These are phyloP conservation scores for Hyla sarda DNA, from an alignment of 2,113 vertebrate species.

Conservation along the genomic window DNA sequence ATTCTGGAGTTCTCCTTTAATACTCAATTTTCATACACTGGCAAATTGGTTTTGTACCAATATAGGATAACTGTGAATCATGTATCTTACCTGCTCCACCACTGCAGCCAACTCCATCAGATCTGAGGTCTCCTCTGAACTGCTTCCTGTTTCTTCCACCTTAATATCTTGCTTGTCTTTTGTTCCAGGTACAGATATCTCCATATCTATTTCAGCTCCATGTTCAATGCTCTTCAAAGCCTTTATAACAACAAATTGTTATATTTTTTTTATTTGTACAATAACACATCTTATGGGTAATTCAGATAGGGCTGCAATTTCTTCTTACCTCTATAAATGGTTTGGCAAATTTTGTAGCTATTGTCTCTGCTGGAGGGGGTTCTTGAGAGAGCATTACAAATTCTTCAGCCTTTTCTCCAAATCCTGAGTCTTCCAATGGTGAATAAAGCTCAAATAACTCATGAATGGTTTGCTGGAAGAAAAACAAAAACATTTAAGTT, in stretches of 20 bases:
- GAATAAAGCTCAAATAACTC: conserved; percentile 93
- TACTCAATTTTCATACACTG: neutral
- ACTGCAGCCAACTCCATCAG: conserved; percentile 85
- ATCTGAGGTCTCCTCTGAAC: conserved; percentile 75
- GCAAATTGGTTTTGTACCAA: neutral
- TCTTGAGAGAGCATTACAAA: conserved; percentile 93
- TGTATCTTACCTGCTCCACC: conserved; percentile 83
- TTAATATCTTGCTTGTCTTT: conserved; percentile 62
- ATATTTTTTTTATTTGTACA: neutral
- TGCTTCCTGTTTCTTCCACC: conserved; percentile 64
- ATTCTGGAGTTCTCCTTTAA: too few relatives aligned
- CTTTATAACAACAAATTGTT: conserved; percentile 62
- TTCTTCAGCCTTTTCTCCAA: conserved; percentile 86
- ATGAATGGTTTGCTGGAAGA: conserved; percentile 86
- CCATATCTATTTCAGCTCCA: conserved; percentile 67
- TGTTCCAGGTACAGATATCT: conserved; percentile 39
- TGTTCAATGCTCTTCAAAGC: conserved; percentile 87
- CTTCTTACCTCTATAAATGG: conserved; percentile 84
- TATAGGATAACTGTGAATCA: neutral
- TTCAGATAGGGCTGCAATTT: neutral
- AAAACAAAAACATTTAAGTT: neutral
- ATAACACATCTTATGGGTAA: neutral
- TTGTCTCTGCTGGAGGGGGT: conserved; percentile 85
- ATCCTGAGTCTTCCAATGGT: conserved; percentile 80
- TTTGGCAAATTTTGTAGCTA: conserved; percentile 87